phyloP scores from a whole-genome alignment of 2,888 invertebrate genomes.

The Parnassius orleans region DNA sequence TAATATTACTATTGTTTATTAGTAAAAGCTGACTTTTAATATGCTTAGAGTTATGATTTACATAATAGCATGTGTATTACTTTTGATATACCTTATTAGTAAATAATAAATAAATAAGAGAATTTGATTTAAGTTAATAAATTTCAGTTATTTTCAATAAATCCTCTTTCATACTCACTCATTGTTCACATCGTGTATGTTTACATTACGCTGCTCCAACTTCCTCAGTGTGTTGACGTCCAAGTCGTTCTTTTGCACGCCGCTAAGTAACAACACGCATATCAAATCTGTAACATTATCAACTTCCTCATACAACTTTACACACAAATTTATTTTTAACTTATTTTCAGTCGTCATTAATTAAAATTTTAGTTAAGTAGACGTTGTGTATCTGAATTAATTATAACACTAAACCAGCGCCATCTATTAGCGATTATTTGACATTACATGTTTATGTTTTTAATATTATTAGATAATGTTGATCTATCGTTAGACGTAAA shows the following conservation, averaged over 20 bases:
- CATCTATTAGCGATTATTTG: too few relatives aligned
- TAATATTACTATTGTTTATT: too few relatives aligned
- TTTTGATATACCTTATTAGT: too few relatives aligned
- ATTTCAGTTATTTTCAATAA: not conserved
- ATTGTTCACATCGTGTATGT: constrained; percentile 59
- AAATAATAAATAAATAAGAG: too few relatives aligned
- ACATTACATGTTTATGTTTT: not conserved
- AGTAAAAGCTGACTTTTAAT: too few relatives aligned
- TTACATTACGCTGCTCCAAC: constrained; percentile 59
- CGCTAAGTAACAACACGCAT: constrained; percentile 67
- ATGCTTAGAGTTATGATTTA: too few relatives aligned
- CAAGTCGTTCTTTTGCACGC: constrained; percentile 67
- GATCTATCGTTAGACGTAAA: too few relatives aligned
- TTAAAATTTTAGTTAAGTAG: not conserved
- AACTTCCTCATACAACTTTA: constrained; percentile 15
- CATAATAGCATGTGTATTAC: too few relatives aligned
- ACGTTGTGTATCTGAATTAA: too few relatives aligned
- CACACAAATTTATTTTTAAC: not conserved
- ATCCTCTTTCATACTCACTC: constrained; percentile 51
- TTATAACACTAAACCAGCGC: too few relatives aligned
- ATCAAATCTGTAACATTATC: constrained; percentile 61
- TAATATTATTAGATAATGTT: not conserved
- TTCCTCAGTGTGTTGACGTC: constrained; percentile 56
- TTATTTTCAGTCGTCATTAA: not conserved
- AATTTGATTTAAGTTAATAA: not conserved